Percentiles rank a stretch among this genome's conserved stretches.
Evolutionary conservation across 2,797 vertebrate genomes (phyloP).

Genomic region (Setipinna tenuifilis): DNA sequence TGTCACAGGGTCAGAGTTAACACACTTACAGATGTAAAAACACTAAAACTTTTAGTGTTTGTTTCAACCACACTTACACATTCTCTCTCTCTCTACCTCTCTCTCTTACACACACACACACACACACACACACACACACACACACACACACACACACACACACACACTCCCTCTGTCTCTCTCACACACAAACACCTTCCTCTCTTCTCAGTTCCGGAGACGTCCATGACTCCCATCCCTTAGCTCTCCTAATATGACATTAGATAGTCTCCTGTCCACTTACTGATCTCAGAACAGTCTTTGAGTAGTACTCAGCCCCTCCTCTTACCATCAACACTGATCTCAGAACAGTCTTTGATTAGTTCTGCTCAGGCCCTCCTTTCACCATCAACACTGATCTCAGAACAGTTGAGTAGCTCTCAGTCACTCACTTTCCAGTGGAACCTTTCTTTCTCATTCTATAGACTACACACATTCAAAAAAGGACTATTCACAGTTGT

Average conservation of each 20-base stretch:
- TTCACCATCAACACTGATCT: too few relatives aligned
- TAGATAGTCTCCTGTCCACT: constrained; percentile 19
- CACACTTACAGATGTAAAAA: constrained; percentile 31
- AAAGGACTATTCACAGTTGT: constrained; percentile 56
- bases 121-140: neutral
- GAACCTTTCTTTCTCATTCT: constrained; percentile 51
- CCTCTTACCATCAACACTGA: too few relatives aligned
- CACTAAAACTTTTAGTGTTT: constrained; percentile 43
- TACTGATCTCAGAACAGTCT: neutral
- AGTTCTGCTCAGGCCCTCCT: neutral
- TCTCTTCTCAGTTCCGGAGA: constrained; percentile 47
- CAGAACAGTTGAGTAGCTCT: neutral
- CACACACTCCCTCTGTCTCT: neutral
- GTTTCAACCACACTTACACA: constrained; percentile 15
- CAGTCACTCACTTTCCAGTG: neutral
- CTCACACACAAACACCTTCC: constrained; percentile 36
- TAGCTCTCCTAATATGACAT: constrained; percentile 12
- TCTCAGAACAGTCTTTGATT: too few relatives aligned
- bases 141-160: neutral
- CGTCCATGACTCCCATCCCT: constrained; percentile 29
- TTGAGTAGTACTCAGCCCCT: neutral
- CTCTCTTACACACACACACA: neutral
- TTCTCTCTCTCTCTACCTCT: constrained; percentile 30
- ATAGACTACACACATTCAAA: constrained; percentile 53
- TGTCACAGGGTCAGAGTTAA: constrained; percentile 67